Evolutionary conservation across 2,888 invertebrate species (phyloP), one percentile per base, ranked within the genome.

Genomic region (Leptopilina drosophilae): DNA sequence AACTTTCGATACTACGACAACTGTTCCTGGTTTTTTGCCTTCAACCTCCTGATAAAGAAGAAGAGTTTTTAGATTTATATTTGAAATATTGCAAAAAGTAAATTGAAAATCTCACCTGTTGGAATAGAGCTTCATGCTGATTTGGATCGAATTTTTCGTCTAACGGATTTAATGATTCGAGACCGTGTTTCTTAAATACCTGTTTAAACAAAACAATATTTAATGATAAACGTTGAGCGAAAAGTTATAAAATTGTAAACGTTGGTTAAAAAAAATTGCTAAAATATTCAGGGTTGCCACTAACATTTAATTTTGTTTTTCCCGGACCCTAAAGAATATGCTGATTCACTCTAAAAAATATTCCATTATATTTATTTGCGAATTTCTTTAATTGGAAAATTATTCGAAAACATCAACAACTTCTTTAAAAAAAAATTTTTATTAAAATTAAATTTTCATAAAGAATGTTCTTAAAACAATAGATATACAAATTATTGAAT

Each of bases 141-240:
- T 99, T 98, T 0, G 99, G 99, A 93, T 99, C 96, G 92, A 99
- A 99, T 90, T 98, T 98, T 89, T 98, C 96, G 84, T 98, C 95
- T 0, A 98, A 88, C 4, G 99, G 99, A 88, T 97, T 95, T 40
- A 99, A 95, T n/a, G 95, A 94, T 75, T 95, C 94, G 53, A 99
- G 93, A 0, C 99, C 99, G 92, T 99, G 98, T 81, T 97, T 94
- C 81, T 95, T 95, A 91, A 99, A 99, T 33, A 98, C 98, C 94
- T 96, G 93, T 81, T 84, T 79, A 78, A 76, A 33, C 42, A 80
- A 42, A 12, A 77, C 69, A 59, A 64, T 79, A 33, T 81, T 42
- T 42, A 8, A 42, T 42, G 8, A 1, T 42, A 42, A 6, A 8
- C 42, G 42, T 42, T 6, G 42, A 42, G 42, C 8, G 8, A 77